Percentiles rank a stretch among this genome's conserved stretches.
Evolutionary conservation across 2,797 vertebrate genomes (phyloP).

Genomic region (Diceros bicornis): DNA sequence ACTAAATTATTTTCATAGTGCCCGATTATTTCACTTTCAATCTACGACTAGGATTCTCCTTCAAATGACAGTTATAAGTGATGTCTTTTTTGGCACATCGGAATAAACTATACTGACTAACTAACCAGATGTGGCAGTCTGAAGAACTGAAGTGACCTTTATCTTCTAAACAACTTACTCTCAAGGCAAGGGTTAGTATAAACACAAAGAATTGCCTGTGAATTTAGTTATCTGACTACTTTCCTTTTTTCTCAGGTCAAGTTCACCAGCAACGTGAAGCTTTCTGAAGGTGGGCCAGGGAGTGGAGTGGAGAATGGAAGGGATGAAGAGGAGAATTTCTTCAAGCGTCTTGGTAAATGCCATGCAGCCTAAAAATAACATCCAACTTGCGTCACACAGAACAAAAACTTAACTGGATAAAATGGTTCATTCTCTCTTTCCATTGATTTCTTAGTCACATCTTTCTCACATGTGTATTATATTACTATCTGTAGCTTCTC

Average conservation of each 20-base stretch:
- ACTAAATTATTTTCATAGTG: conserved; percentile 34
- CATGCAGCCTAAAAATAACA: conserved; percentile 95
- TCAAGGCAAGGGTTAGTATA: neutral
- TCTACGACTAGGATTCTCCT: neutral
- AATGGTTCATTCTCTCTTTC: conserved; percentile 85
- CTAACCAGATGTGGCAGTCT: neutral
- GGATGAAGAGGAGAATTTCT: conserved; percentile 99
- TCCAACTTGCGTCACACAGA: conserved; percentile 97
- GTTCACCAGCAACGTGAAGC: conserved; percentile 98
- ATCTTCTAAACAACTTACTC: conserved; percentile 18
- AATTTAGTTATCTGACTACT: neutral
- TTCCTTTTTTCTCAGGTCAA: conserved; percentile 93
- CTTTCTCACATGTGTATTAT: conserved; percentile 63
- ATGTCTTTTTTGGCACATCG: neutral
- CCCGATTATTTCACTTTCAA: neutral
- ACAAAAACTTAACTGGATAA: conserved; percentile 97
- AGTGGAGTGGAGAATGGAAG: conserved; percentile 94
- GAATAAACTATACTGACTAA: neutral
- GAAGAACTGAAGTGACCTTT: neutral
- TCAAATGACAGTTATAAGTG: neutral
- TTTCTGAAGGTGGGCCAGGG: conserved; percentile 95
- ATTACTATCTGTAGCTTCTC: neutral
- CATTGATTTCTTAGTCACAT: conserved; percentile 59
- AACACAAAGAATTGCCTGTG: neutral
- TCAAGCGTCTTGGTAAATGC: conserved; percentile 99